Percentiles rank a stretch among this genome's conserved stretches.
These are phyloP conservation scores for Procambarus clarkii DNA, from an alignment of 1,140 invertebrate species.

Conservation along the genomic window DNA sequence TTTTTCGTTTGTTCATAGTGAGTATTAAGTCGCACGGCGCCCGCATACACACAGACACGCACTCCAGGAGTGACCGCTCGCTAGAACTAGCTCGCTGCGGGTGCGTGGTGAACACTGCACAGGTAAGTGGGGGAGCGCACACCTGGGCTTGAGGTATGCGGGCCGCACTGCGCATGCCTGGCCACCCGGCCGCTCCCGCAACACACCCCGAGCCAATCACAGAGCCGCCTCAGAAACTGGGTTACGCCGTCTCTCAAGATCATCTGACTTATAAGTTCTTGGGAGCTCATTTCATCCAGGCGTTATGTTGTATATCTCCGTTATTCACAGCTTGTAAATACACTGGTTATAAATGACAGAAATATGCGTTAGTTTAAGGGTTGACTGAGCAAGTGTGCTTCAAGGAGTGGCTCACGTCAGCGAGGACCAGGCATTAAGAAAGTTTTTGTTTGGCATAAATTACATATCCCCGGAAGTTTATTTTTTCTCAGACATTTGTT, in stretches of 20 bases:
- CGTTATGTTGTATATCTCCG: background rate
- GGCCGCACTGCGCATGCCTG: slow-evolving; percentile 59
- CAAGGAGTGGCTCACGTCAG: too few species aligned
- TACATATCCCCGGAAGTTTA: too few species aligned
- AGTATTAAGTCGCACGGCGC: background rate
- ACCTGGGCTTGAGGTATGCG: slow-evolving; percentile 26
- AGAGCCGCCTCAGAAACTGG: slow-evolving; percentile 20
- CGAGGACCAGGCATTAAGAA: too few species aligned
- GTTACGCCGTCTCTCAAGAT: slow-evolving; percentile 38
- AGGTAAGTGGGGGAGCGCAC: slow-evolving; percentile 56
- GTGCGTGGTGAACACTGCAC: slow-evolving; percentile 41
- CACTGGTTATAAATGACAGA: background rate
- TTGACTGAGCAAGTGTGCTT: too few species aligned
- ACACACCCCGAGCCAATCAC: slow-evolving; percentile 46
- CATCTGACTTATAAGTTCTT: slow-evolving; percentile 20
- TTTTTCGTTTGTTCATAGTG: slow-evolving; percentile 43
- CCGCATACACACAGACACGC: slow-evolving; percentile 10
- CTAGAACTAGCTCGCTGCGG: background rate
- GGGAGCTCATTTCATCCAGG: slow-evolving; percentile 7
- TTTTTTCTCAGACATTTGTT: too few species aligned
- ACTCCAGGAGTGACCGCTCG: background rate
- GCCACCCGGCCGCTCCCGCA: slow-evolving; percentile 51
- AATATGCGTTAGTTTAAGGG: background rate
- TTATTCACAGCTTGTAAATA: background rate
- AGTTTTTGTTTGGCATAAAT: too few species aligned